Evolutionary conservation across 1,140 invertebrate species (phyloP), one percentile per base, ranked within the genome.

Genomic region (Cyclargus thomasi): DNA sequence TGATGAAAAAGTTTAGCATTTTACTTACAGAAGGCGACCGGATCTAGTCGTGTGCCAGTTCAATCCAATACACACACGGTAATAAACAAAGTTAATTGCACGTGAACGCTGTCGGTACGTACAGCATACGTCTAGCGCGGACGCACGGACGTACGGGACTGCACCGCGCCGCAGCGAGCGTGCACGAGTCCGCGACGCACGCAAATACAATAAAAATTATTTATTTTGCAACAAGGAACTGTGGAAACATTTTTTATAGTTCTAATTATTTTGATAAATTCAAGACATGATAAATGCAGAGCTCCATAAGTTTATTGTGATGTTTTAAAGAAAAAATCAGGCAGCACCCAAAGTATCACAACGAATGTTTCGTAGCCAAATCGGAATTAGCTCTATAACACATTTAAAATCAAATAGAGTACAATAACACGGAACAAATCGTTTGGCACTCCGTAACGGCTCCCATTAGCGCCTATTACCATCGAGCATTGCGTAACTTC

Each of bases 401-500:
- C 18, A 59, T 59, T 17, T 55, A 55, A 55, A 17, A 17, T 55
- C 55, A 10, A 20, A 59, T 10, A 11, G n/a, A 20, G 6, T 20
- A 20, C 17, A 59, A 11, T 20, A 20, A 59, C 18, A 59, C 55
- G 55, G 18, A 59, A 59, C 55, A 20, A 18, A 59, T 59, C 20
- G 55, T 20, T 59, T 59, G 18, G 55, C 17, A 20, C 55, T 59
- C 29, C 55, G 55, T 20, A 59, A 20, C 55, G 20, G 10, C 10
- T 59, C 55, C 55, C 55, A 59, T 59, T 59, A 59, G 55, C 55
- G 17, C 55, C 55, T 55, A 55, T 57, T 57, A 20, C 53, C 5
- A 16, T 55, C 16, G n/a, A 14, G 17, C 18, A 18, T 59, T 59
- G 18, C 55, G 55, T 59, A 59, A 59, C 20, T 59, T 59, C 55